Percentiles rank a stretch among this genome's conserved stretches.
phyloP scores from a whole-genome alignment of 2,113 vertebrate genomes.

The Leuciscus idus region DNA sequence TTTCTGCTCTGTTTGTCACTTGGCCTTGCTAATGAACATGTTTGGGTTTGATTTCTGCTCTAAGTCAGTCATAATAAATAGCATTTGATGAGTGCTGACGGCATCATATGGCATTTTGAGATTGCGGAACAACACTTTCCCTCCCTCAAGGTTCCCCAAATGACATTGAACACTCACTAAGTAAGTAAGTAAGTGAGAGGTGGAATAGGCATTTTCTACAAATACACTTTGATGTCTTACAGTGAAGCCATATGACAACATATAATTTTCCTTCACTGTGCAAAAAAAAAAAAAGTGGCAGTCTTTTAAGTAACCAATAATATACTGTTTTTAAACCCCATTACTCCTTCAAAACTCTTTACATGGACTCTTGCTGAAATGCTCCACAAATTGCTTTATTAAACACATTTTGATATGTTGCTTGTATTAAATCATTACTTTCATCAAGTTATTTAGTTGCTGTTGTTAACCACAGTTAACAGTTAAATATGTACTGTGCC shows the following conservation, averaged over 20 bases:
- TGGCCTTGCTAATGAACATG: conserved; percentile 11
- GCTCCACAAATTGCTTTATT: not conserved
- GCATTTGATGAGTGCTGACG: conserved; percentile 21
- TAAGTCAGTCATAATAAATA: not conserved
- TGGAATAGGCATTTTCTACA: not conserved
- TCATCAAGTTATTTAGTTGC: not conserved
- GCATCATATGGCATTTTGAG: conserved; percentile 25
- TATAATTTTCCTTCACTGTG: not conserved
- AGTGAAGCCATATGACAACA: not conserved
- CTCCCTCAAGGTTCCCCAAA: not conserved
- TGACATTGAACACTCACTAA: conserved; percentile 10
- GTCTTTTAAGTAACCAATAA: not conserved
- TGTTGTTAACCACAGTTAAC: not conserved
- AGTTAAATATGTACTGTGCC: not conserved
- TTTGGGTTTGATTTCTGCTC: conserved; percentile 7
- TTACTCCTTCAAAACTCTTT: not conserved
- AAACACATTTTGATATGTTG: not conserved
- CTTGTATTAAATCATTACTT: not conserved
- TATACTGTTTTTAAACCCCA: not conserved
- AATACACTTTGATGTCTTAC: not conserved
- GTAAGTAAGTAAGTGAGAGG: not conserved
- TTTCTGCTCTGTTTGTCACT: conserved; percentile 22
- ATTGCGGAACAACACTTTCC: not conserved
- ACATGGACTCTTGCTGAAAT: not conserved
- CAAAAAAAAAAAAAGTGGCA: not conserved